phyloP scores from a whole-genome alignment of 2,797 vertebrate species.

The Lutjanus argentimaculatus region DNA sequence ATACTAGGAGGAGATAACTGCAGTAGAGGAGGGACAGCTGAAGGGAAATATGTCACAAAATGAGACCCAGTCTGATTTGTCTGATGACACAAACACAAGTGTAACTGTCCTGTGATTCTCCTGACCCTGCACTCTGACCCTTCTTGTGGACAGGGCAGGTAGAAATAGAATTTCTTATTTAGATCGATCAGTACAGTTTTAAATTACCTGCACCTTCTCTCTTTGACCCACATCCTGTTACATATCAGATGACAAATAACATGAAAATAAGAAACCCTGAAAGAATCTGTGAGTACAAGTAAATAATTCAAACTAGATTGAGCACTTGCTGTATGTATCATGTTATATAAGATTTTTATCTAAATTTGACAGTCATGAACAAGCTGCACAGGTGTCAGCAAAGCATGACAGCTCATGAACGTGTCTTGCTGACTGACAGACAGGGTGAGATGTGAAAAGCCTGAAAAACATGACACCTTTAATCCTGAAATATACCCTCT shows the following conservation, averaged over 20 bases:
- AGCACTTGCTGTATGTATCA: not conserved
- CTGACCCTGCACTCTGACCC: conserved; percentile 8
- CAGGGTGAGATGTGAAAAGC: not conserved
- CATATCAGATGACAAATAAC: not conserved
- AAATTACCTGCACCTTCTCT: not conserved
- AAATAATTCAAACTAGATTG: not conserved
- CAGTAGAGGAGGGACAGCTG: not conserved
- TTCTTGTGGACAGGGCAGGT: not conserved
- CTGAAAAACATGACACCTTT: conserved; percentile 18
- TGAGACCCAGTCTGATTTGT: not conserved
- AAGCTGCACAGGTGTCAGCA: not conserved
- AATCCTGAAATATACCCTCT: not conserved
- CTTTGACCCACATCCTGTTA: conserved; percentile 11
- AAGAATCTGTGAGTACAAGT: not conserved
- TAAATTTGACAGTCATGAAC: not conserved
- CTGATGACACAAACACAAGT: not conserved
- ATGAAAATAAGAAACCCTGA: not conserved
- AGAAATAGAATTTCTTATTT: conserved; percentile 30
- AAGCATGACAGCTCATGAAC: not conserved
- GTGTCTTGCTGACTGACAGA: not conserved
- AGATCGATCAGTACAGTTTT: conserved; percentile 18
- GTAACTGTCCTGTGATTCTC: not conserved
- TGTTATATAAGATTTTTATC: too few relatives aligned
- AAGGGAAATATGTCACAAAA: not conserved
- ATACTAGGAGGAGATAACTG: not conserved